Percentiles rank a stretch among this genome's conserved stretches.
phyloP scores from a whole-genome alignment of 2,797 vertebrate species.

The Pseudochirops cupreus region DNA sequence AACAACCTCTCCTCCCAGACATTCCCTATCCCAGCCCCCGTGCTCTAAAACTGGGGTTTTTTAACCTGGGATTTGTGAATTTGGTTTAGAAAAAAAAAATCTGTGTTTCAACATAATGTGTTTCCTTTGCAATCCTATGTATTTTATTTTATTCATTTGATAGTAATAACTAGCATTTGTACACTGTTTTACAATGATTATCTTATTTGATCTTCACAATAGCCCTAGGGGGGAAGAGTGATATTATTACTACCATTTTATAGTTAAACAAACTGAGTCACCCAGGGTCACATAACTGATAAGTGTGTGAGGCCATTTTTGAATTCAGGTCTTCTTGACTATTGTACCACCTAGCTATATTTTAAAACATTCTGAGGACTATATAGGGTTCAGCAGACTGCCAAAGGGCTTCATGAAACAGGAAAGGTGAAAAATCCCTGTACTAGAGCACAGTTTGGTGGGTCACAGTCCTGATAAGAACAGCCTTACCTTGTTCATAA shows the following conservation, averaged over 20 bases:
- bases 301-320: neutral
- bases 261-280: neutral
- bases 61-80: neutral
- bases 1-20: rapidly evolving
- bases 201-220: neutral
- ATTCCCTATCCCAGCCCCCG: neutral
- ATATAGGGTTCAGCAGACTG: neutral
- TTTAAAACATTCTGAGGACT: neutral
- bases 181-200: neutral
- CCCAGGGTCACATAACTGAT: neutral
- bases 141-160: neutral
- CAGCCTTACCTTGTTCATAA: neutral
- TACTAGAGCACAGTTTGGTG: neutral
- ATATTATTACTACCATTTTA: neutral
- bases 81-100: neutral
- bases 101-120: neutral
- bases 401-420: neutral
- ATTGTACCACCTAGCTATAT: neutral
- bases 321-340: neutral
- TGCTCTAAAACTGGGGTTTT: neutral
- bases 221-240: neutral
- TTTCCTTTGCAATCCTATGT: neutral
- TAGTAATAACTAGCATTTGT: neutral
- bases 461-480: neutral
- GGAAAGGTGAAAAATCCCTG: neutral